Evolutionary conservation across 1,140 invertebrate species (phyloP).

Genomic region (Drosophila persimilis): DNA sequence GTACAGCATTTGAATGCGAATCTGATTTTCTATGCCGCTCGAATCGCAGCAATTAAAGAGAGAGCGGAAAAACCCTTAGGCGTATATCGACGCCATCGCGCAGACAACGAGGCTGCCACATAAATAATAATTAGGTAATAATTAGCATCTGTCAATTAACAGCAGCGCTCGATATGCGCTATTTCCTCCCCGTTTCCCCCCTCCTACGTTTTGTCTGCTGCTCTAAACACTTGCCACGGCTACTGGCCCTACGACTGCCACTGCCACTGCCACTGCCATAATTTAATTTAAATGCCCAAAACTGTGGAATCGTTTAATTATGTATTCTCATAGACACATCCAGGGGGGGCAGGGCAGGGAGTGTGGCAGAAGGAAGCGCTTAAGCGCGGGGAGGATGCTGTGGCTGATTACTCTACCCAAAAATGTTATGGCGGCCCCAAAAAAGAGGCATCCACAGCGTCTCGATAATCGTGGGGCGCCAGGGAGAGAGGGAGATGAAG

Average conservation of each 20-base stretch:
- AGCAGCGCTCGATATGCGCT: conserved; percentile 58
- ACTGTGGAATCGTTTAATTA: conserved; percentile 77
- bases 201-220: background rate
- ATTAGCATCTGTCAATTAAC: conserved; percentile 77
- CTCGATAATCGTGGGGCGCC: conserved; percentile 61
- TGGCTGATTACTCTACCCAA: conserved; percentile 52
- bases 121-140: conserved; percentile 79
- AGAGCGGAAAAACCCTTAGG: no score
- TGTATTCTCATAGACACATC: conserved; percentile 51
- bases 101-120: conserved; percentile 10
- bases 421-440: conserved; percentile 53
- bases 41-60: conserved; percentile 7
- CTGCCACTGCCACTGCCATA: conserved; percentile 46
- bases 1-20: conserved; percentile 30
- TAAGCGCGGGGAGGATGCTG: conserved; percentile 8
- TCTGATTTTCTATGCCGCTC: conserved; percentile 8
- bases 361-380: background rate
- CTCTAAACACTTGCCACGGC: background rate
- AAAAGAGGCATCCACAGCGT: conserved; percentile 39
- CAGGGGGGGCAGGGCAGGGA: background rate
- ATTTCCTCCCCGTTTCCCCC: conserved; percentile 14
- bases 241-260: conserved; percentile 14
- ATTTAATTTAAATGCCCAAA: conserved; percentile 79
- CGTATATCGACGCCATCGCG: no score
- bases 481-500: conserved; percentile 29